These are phyloP conservation scores for Xestia ashworthii DNA, from an alignment of 2,888 invertebrate genomes.

Conservation along the genomic window DNA sequence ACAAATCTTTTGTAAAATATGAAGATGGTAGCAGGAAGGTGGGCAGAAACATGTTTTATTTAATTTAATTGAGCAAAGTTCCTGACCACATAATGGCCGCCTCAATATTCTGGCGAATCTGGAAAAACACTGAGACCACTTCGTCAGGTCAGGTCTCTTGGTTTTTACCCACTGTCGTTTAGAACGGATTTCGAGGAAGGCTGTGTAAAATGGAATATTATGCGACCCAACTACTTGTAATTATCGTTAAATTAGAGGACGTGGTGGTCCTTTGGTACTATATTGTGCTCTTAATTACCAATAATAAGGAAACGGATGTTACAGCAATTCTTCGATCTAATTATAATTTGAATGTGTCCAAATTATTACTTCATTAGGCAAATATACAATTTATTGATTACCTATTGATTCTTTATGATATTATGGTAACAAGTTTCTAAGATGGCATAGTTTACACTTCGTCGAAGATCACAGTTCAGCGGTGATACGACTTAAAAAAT, in stretches of 20 bases:
- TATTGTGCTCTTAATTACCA: conserved; percentile 17
- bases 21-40: background rate
- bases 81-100: conserved; percentile 5
- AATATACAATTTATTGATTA: background rate
- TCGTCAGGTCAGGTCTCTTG: background rate
- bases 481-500: too few species aligned
- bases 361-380: background rate
- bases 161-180: conserved; percentile 29
- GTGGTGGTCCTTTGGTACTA: background rate
- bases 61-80: background rate
- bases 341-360: conserved; percentile 8
- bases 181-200: conserved; percentile 21
- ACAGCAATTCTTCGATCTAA: background rate
- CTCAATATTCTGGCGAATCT: background rate
- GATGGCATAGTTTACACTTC: background rate
- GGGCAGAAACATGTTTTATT: background rate
- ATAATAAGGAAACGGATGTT: conserved; percentile 22
- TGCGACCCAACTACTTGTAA: background rate
- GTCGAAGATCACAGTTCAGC: background rate
- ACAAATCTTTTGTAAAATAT: background rate
- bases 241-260: conserved; percentile 6
- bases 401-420: background rate
- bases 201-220: background rate
- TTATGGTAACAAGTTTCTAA: background rate
- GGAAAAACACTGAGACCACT: conserved; percentile 37